These are phyloP conservation scores for Melanotus villosus DNA, from an alignment of 2,888 invertebrate genomes.

Conservation along the genomic window DNA sequence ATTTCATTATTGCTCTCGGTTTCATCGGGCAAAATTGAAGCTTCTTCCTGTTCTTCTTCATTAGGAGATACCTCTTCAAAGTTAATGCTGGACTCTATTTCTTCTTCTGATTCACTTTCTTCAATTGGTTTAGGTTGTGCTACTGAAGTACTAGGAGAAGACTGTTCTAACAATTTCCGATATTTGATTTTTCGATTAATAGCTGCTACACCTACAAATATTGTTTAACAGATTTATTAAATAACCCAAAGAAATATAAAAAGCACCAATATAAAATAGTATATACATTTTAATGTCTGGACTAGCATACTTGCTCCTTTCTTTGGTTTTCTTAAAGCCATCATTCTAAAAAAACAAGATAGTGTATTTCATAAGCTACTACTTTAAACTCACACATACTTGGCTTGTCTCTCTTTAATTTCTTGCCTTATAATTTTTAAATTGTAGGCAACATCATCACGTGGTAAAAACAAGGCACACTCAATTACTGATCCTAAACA, in stretches of 20 bases:
- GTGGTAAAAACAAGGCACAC: slow-evolving; percentile 54
- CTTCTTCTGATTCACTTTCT: slow-evolving; percentile 14
- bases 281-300: slow-evolving; percentile 58
- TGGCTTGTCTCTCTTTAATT: slow-evolving; percentile 54
- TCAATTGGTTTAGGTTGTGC: background rate
- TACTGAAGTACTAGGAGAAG: slow-evolving; percentile 36
- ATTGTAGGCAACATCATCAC: slow-evolving; percentile 56
- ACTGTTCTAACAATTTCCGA: slow-evolving; percentile 47
- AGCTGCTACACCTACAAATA: slow-evolving; percentile 54
- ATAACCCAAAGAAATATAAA: background rate
- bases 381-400: slow-evolving; percentile 44
- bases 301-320: slow-evolving; percentile 52
- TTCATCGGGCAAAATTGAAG: background rate
- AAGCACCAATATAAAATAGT: background rate
- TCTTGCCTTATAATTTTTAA: slow-evolving; percentile 52
- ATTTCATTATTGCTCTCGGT: background rate
- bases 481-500: slow-evolving; percentile 53
- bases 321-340: slow-evolving; percentile 52
- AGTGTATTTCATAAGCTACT: no score
- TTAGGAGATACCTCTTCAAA: background rate
- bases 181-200: slow-evolving; percentile 55
- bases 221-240: no score
- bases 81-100: background rate
- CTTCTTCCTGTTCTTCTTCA: background rate
- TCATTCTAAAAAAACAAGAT: slow-evolving; percentile 48